Evolutionary conservation across 2,888 invertebrate species (phyloP), one percentile per base, ranked within the genome.

Genomic region (Stratiomys singularior): DNA sequence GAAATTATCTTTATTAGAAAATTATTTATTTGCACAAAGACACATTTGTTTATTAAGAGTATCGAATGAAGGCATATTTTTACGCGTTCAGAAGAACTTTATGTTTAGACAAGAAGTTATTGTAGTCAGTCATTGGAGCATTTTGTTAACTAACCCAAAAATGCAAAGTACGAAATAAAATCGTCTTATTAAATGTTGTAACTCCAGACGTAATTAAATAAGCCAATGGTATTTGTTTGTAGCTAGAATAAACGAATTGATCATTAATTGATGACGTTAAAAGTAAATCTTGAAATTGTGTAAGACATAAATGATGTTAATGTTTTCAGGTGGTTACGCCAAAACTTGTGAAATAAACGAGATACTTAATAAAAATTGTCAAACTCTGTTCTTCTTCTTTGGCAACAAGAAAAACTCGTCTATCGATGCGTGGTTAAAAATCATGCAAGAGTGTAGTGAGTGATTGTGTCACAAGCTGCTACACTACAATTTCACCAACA

Each of bases 221-320:
- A 74, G 23, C 66, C 37, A 9, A 72, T 25, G 52, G 37, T 28
- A 52, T 52, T 52, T 60, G 74, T 74, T 74, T 74, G 74, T 74
- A 74, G 74, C 44, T 74, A 74, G 74, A 74, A 44, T 58, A 74
- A 74, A 60, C 28, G 30, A 74, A 74, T 74, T 74, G 74, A 74
- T 13, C 2, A n/a, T 60, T 60, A 52, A 60, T 27, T 47, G 69
- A 69, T 30, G 27, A 72, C 15, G 56, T 30, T 56, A 21, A 72
- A 60, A 74, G 7, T 37, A 37, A 30, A 58, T 74, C 52, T 60
- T 74, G 74, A 46, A 60, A 58, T 18, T 56, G 60, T 74, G 58
- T 71, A 71, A 58, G 11, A n/a, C 30, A 44, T 74, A 74, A 58
- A 37, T 37, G 37, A 74, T 74, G 74, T 74, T 74, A 74, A 74